These are phyloP conservation scores for Rhinoptilus africanus DNA, from an alignment of 2,113 vertebrate species.

Conservation along the genomic window DNA sequence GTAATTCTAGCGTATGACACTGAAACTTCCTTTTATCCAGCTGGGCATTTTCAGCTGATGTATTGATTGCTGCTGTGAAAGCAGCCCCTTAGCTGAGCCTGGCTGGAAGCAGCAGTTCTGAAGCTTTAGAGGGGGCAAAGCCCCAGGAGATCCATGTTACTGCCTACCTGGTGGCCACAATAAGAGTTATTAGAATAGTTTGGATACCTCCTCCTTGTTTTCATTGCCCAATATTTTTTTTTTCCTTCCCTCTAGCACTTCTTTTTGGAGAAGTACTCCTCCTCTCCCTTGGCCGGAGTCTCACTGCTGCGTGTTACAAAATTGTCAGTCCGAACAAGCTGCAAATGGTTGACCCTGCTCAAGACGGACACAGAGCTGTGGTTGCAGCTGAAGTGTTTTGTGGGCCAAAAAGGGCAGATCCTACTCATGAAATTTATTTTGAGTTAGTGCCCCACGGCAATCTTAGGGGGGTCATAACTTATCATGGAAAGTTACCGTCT, in stretches of 20 bases:
- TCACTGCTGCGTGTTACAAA: not conserved
- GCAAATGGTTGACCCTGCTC: not conserved
- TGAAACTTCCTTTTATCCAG: not conserved
- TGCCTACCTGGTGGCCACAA: not conserved
- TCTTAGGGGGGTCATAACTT: not conserved
- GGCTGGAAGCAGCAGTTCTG: not conserved
- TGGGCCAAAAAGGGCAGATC: not conserved
- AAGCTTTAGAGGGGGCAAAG: not conserved
- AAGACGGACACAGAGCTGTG: not conserved
- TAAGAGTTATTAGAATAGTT: not conserved
- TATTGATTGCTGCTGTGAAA: not conserved
- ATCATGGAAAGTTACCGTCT: not conserved
- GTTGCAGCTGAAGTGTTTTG: not conserved
- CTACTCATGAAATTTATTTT: rapidly evolving
- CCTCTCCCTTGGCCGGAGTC: not conserved
- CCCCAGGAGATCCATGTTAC: not conserved
- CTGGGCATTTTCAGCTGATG: not conserved
- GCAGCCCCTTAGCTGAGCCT: not conserved
- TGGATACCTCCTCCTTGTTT: not conserved
- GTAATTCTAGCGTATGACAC: not conserved
- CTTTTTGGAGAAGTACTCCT: not conserved
- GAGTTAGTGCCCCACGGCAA: rapidly evolving
- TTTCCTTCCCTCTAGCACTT: not conserved
- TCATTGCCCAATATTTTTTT: not conserved
- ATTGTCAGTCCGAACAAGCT: not conserved